phyloP scores from a whole-genome alignment of 2,113 vertebrate species.

The Hiodon alosoides region DNA sequence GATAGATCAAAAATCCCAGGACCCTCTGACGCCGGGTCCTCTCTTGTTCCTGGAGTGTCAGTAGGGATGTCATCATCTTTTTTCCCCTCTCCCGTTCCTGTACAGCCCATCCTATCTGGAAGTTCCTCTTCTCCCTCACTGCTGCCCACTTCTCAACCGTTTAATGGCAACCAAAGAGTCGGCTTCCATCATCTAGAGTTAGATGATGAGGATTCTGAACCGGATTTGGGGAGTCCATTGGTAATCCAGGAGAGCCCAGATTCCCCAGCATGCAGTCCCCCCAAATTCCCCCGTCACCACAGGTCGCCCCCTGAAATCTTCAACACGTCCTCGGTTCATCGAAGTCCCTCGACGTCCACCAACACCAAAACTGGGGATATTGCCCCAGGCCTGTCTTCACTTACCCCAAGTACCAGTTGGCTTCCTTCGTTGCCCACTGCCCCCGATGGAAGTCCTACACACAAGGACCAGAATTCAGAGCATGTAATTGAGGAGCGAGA shows the following conservation, averaged over 20 bases:
- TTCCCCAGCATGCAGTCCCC: conserved; percentile 40
- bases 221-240: conserved; percentile 61
- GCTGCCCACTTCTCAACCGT: conserved; percentile 30
- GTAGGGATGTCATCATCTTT: conserved; percentile 20
- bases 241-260: conserved; percentile 68
- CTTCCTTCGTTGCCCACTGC: conserved; percentile 28
- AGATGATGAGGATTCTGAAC: conserved; percentile 63
- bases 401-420: conserved; percentile 18
- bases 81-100: conserved; percentile 22
- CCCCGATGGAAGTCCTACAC: conserved; percentile 18
- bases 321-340: conserved; percentile 33
- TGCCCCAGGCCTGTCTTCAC: conserved; percentile 4
- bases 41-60: conserved; percentile 13
- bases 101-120: not conserved
- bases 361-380: conserved; percentile 32
- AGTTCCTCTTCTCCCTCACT: conserved; percentile 27
- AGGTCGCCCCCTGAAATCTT: conserved; percentile 30
- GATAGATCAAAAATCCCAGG: not conserved
- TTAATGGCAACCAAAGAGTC: conserved; percentile 34
- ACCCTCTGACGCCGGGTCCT: not conserved
- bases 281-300: conserved; percentile 45
- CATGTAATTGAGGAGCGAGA: conserved; percentile 69
- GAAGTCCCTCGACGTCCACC: conserved; percentile 32
- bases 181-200: conserved; percentile 28
- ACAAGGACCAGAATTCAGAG: conserved; percentile 55